Evolutionary conservation across 1,140 invertebrate species (phyloP).

Genomic region (Gonatopus flavifemur): DNA sequence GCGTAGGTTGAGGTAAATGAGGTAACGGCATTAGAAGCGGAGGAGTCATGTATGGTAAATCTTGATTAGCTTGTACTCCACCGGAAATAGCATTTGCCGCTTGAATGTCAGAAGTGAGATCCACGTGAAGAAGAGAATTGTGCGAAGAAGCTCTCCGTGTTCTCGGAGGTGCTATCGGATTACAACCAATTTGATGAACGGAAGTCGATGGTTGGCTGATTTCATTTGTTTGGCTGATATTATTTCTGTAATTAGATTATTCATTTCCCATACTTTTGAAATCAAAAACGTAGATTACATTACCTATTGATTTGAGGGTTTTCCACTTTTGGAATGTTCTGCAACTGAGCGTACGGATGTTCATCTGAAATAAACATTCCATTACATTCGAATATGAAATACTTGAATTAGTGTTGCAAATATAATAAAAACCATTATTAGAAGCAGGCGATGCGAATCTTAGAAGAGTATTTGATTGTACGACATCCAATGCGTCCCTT

Average conservation of each 20-base stretch:
- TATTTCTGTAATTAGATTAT: constrained; percentile 24
- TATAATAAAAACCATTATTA: constrained; percentile 34
- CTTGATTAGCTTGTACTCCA: constrained; percentile 80
- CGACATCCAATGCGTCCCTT: constrained; percentile 56
- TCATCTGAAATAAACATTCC: constrained; percentile 53
- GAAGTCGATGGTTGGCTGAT: constrained; percentile 32
- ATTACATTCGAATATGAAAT: neutral
- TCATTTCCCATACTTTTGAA: neutral
- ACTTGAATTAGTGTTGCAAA: neutral
- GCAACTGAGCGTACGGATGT: constrained; percentile 71
- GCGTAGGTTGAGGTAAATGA: constrained; percentile 41
- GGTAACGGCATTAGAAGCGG: constrained; percentile 63
- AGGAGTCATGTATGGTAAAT: constrained; percentile 87
- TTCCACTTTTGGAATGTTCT: constrained; percentile 53
- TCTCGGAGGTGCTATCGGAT: constrained; percentile 54
- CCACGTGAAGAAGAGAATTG: constrained; percentile 45
- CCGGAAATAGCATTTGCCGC: constrained; percentile 83
- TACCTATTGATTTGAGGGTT: constrained; percentile 42
- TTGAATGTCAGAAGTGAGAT: constrained; percentile 61
- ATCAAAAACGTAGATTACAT: constrained; percentile 6
- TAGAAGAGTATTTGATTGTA: constrained; percentile 64
- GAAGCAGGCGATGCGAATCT: constrained; percentile 58
- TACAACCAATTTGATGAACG: constrained; percentile 25
- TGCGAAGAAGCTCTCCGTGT: constrained; percentile 59
- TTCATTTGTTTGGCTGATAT: constrained; percentile 29